Conservation (phyloP, 64 coral and sea anemone genomes). For the Montipora foliosa region DNA sequence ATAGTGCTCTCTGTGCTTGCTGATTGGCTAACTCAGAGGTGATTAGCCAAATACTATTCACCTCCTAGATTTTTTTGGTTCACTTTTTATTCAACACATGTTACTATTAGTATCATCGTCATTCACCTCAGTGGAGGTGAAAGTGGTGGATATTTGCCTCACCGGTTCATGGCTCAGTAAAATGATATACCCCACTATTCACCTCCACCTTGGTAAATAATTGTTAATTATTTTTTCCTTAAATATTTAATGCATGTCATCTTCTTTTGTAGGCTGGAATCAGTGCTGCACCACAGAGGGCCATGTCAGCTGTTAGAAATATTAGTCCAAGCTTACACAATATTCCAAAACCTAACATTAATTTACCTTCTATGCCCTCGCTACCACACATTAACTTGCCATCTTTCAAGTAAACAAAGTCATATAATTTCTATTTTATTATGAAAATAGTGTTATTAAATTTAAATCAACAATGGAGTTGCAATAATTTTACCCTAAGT, state of each 20-base stretch:
- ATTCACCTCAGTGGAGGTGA: too few species aligned
- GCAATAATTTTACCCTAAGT: neutral
- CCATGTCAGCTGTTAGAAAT: constrained; percentile 94
- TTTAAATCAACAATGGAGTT: neutral
- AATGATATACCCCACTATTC: too few species aligned
- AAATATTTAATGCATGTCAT: neutral
- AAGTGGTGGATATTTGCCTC: too few species aligned
- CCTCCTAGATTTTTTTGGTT: too few species aligned
- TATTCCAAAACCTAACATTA: constrained; percentile 92
- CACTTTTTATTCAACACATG: too few species aligned
- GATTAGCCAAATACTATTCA: too few species aligned
- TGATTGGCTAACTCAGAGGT: too few species aligned
- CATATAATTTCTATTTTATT: constrained; percentile 29
- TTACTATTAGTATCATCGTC: too few species aligned
- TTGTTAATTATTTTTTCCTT: too few species aligned
- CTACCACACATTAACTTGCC: constrained; percentile 90
- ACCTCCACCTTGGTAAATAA: too few species aligned
- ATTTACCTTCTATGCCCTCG: constrained; percentile 81
- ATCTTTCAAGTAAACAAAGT: constrained; percentile 56
- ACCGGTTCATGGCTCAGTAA: too few species aligned
- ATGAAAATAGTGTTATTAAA: constrained; percentile 4
- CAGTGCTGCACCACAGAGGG: constrained; percentile 93
- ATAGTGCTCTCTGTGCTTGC: too few species aligned
- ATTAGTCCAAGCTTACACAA: constrained; percentile 93
- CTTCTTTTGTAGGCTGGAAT: constrained; percentile 85